Conservation (phyloP, 1,140 invertebrate species). For the Drosophila tristis region DNA sequence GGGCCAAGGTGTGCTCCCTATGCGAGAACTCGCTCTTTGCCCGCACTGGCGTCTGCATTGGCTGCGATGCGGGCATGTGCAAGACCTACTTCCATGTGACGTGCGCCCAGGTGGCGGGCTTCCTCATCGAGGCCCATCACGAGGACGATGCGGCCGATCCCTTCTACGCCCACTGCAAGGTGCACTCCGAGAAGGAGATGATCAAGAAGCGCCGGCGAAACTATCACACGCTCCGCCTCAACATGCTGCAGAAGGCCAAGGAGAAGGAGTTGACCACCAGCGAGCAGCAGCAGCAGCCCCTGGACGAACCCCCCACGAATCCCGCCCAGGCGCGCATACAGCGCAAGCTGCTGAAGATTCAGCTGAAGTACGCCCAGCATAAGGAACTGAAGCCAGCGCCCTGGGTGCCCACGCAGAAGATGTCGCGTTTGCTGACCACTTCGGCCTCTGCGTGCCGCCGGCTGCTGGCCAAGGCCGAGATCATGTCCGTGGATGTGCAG, state of each 20-base stretch:
- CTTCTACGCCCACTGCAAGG: slow-evolving; percentile 98
- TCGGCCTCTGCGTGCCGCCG: slow-evolving; percentile 94
- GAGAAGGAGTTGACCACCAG: slow-evolving; percentile 51
- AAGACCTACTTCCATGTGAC: slow-evolving; percentile 99
- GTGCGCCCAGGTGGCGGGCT: slow-evolving; percentile 96
- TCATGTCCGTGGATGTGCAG: slow-evolving; percentile 94
- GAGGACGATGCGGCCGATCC: slow-evolving; percentile 98
- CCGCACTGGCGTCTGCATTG: slow-evolving; percentile 96
- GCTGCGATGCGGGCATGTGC: slow-evolving; percentile 99
- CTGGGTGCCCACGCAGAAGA: slow-evolving; percentile 97
- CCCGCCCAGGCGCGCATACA: slow-evolving; percentile 90
- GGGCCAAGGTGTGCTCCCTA: slow-evolving; percentile 93
- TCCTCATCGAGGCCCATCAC: slow-evolving; percentile 95
- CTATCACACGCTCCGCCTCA: slow-evolving; percentile 94
- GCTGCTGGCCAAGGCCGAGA: slow-evolving; percentile 93
- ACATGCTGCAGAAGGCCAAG: slow-evolving; percentile 86
- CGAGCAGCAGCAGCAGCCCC: slow-evolving; percentile 83
- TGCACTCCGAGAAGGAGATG: slow-evolving; percentile 93
- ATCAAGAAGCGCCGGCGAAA: slow-evolving; percentile 93
- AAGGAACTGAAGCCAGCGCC: slow-evolving; percentile 91
- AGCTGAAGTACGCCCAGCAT: slow-evolving; percentile 89
- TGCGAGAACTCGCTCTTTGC: slow-evolving; percentile 95
- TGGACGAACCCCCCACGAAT: slow-evolving; percentile 81
- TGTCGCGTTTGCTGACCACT: slow-evolving; percentile 94
- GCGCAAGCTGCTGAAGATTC: slow-evolving; percentile 91